Evolutionary conservation across 2,113 vertebrate genomes (phyloP).

Genomic region (Burhinus oedicnemus): DNA sequence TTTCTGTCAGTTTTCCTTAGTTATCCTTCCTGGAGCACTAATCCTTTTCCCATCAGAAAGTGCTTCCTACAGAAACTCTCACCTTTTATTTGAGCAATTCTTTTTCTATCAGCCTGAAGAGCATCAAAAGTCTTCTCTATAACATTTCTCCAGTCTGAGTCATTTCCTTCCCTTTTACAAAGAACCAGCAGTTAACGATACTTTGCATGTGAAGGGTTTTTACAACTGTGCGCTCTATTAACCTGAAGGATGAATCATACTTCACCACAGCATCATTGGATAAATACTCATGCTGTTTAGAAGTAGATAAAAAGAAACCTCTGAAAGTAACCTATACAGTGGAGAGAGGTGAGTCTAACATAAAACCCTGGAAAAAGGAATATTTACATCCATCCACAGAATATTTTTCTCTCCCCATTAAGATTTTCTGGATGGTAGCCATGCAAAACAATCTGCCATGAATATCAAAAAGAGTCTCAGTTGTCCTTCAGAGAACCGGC

Average conservation of each 20-base stretch:
- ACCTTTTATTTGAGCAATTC: not conserved
- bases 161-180: not conserved
- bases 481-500: not conserved
- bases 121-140: not conserved
- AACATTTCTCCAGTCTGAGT: slow-evolving; percentile 2
- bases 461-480: not conserved
- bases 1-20: not conserved
- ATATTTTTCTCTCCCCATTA: not conserved
- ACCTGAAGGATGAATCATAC: not conserved
- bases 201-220: not conserved
- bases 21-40: not conserved
- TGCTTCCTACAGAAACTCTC: not conserved
- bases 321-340: not conserved
- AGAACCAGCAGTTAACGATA: slow-evolving; percentile 1
- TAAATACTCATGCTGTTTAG: slow-evolving; percentile 4
- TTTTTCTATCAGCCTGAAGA: not conserved
- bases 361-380: not conserved
- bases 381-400: not conserved
- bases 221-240: not conserved
- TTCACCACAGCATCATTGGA: not conserved
- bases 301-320: not conserved
- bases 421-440: not conserved
- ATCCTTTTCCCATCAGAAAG: not conserved
- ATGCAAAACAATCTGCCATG: not conserved
- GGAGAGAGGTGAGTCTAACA: not conserved